A percentile compares a stretch with the other conserved stretches of the same genome.
phyloP scores from a whole-genome alignment of 2,888 invertebrate species.

The Yponomeuta evonymella region DNA sequence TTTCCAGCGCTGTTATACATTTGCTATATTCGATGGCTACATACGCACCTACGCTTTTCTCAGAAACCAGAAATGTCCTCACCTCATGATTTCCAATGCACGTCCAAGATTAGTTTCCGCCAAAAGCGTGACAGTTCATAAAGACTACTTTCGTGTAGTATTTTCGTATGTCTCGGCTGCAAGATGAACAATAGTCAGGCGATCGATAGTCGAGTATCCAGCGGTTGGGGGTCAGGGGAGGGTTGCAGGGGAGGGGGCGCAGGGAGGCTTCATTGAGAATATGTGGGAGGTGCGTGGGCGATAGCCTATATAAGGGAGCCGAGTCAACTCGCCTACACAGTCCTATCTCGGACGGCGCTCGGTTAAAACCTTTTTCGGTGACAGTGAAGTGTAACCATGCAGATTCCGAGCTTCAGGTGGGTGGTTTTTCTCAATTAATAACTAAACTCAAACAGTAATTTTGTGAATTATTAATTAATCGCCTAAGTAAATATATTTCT shows the following conservation, averaged over 20 bases:
- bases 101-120: no score
- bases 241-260: slow-evolving; percentile 32
- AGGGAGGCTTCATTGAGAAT: slow-evolving; percentile 79
- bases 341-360: slow-evolving; percentile 48
- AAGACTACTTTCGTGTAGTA: neutral
- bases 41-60: no score
- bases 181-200: slow-evolving; percentile 64
- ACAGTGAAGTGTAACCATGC: slow-evolving; percentile 49
- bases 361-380: slow-evolving; percentile 41
- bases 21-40: no score
- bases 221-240: slow-evolving; percentile 27
- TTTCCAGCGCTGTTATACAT: no score
- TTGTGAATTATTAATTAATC: slow-evolving; percentile 5
- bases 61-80: no score
- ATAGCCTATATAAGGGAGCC: slow-evolving; percentile 57
- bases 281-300: slow-evolving; percentile 79
- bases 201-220: slow-evolving; percentile 62
- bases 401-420: slow-evolving; percentile 55
- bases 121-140: no score
- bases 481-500: slow-evolving; percentile 2
- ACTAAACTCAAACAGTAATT: neutral
- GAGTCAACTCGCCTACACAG: slow-evolving; percentile 56
- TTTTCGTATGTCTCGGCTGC: neutral
- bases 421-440: slow-evolving; percentile 23
- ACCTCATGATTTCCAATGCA: no score